Evolutionary conservation across 1,140 invertebrate species (phyloP).

Genomic region (Lepidurus couesii): DNA sequence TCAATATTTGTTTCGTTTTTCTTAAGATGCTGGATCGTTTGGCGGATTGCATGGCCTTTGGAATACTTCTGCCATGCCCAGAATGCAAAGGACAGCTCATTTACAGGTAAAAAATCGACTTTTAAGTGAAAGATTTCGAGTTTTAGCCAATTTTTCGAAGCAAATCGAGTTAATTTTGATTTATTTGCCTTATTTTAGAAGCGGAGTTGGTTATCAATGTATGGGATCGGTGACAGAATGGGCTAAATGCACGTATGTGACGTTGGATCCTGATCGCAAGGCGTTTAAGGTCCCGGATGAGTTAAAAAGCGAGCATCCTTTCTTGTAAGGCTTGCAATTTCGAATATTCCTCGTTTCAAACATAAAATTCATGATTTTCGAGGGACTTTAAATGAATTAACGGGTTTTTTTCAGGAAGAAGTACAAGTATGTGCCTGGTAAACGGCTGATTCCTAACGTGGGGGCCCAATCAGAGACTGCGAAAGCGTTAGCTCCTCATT

Average conservation of each 20-base stretch:
- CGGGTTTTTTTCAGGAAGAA: conserved; percentile 45
- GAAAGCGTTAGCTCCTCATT: background rate
- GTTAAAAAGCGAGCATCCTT: conserved; percentile 54
- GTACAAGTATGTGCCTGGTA: conserved; percentile 60
- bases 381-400: conserved; percentile 27
- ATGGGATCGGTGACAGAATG: conserved; percentile 79
- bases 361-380: background rate
- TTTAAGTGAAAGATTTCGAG: background rate
- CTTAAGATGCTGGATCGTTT: conserved; percentile 68
- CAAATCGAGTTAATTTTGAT: background rate
- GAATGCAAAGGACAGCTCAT: conserved; percentile 73
- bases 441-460: conserved; percentile 53
- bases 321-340: conserved; percentile 51
- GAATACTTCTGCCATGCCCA: conserved; percentile 67
- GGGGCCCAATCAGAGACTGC: conserved; percentile 41
- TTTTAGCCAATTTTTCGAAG: too few species aligned
- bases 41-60: conserved; percentile 81
- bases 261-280: conserved; percentile 65
- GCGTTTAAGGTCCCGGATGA: conserved; percentile 65
- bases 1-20: conserved; percentile 34
- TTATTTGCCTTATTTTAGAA: conserved; percentile 49
- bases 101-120: conserved; percentile 46
- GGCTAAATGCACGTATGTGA: conserved; percentile 74
- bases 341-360: conserved; percentile 5
- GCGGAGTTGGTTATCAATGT: conserved; percentile 69